Percentiles rank a stretch among this genome's conserved stretches.
Conservation (phyloP, 1,140 invertebrate species). For the Halictus rubicundus region DNA sequence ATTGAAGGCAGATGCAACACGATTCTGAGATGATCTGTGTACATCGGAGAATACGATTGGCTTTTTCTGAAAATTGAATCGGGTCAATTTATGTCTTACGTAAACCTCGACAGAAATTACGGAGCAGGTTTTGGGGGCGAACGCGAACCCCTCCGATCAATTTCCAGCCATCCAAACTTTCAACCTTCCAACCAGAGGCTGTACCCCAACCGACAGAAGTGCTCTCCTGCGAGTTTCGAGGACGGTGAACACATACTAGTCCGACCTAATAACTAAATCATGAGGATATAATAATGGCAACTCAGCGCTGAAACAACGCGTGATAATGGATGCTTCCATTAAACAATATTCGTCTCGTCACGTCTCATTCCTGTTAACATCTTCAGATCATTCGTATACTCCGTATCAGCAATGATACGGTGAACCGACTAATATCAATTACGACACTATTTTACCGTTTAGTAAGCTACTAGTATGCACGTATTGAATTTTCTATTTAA, state of each 20-base stretch:
- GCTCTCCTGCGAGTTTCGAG: conserved; percentile 10
- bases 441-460: no score
- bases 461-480: no score
- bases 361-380: conserved; percentile 14
- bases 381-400: background rate
- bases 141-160: conserved; percentile 24
- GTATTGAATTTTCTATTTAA: no score
- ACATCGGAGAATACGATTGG: background rate
- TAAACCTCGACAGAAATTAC: conserved; percentile 12
- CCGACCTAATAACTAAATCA: conserved; percentile 48
- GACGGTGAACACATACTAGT: conserved; percentile 17
- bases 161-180: conserved; percentile 43
- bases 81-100: conserved; percentile 15
- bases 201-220: conserved; percentile 8
- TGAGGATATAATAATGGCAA: conserved; percentile 32
- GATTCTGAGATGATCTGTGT: no score
- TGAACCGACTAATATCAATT: no score
- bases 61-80: background rate
- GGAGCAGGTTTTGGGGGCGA: conserved; percentile 3
- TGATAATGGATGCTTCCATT: conserved; percentile 36
- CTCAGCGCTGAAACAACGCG: conserved; percentile 13
- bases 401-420: background rate
- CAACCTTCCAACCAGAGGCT: conserved; percentile 11
- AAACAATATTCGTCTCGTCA: conserved; percentile 23
- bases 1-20: no score